Percentiles rank a stretch among this genome's conserved stretches.
These are phyloP conservation scores for Tyrannus savana DNA, from an alignment of 2,113 vertebrate genomes.

Conservation along the genomic window DNA sequence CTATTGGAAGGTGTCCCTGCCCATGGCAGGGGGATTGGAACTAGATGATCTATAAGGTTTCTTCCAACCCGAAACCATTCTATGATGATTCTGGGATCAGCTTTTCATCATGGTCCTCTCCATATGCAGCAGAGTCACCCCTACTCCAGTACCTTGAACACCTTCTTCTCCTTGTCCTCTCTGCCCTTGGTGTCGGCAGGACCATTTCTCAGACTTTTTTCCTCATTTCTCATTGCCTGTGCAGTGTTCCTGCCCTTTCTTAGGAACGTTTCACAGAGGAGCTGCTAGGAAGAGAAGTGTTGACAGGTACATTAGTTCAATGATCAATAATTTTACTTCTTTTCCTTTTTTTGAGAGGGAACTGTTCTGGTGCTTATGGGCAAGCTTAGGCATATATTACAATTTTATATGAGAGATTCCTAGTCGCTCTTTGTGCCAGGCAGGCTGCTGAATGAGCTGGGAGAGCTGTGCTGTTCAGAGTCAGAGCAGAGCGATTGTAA, in stretches of 20 bases:
- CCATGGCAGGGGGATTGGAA: neutral
- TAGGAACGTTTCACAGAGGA: neutral
- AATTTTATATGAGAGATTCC: neutral
- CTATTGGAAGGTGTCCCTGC: neutral
- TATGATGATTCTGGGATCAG: neutral
- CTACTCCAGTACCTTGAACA: accelerated
- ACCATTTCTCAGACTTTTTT: neutral
- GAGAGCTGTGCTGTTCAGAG: neutral
- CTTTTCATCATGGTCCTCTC: neutral
- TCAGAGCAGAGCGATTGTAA: neutral
- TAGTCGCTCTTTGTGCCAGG: neutral
- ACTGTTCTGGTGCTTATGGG: neutral
- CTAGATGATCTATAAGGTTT: neutral
- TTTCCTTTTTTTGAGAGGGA: neutral
- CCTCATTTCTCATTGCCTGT: neutral
- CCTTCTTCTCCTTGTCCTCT: neutral
- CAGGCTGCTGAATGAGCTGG: neutral
- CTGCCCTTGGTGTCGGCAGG: accelerated
- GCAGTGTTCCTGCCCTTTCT: neutral
- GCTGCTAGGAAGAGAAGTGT: neutral
- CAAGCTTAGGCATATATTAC: neutral
- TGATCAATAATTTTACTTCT: neutral
- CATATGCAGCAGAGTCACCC: neutral
- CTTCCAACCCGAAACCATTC: neutral
- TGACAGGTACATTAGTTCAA: neutral